A percentile compares a stretch with the other conserved stretches of the same genome.
Conservation (phyloP, 2,113 vertebrate genomes). For the Brienomyrus longianalis region DNA sequence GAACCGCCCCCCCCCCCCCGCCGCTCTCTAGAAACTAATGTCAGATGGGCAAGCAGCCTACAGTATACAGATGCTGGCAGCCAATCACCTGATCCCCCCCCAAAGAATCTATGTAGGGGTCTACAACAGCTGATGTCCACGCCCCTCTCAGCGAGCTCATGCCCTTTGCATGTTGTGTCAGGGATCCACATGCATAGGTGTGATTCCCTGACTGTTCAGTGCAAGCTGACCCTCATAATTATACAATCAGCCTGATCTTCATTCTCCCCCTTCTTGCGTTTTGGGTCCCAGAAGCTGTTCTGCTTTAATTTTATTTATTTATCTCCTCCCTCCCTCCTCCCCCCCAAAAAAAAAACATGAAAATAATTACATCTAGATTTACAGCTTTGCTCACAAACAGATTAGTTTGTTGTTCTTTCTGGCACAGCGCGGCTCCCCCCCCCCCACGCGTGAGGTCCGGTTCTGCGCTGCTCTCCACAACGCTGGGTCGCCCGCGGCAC, state of each 20-base stretch:
- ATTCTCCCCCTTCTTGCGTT: neutral
- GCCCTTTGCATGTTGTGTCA: neutral
- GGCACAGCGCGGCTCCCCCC: too few species aligned
- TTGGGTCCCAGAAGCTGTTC: neutral
- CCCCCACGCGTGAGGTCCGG: too few species aligned
- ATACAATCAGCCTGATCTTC: neutral
- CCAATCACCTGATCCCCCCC: neutral
- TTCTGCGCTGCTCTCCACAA: neutral
- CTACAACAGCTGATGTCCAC: neutral
- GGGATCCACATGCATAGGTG: neutral
- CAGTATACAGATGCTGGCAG: neutral
- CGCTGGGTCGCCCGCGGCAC: neutral
- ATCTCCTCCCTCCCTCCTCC: neutral
- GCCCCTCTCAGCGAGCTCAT: neutral
- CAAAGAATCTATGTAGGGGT: neutral
- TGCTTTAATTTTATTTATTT: neutral
- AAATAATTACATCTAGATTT: slow-evolving; percentile 5
- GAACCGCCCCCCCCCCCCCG: neutral
- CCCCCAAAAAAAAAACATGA: neutral
- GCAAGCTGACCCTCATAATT: neutral
- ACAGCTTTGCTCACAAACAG: neutral
- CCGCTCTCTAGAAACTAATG: neutral
- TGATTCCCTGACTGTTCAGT: neutral
- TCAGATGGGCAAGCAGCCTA: neutral
- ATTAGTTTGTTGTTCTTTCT: slow-evolving; percentile 1